These are phyloP conservation scores for Buathra laborator DNA, from an alignment of 2,888 invertebrate genomes.

Conservation along the genomic window DNA sequence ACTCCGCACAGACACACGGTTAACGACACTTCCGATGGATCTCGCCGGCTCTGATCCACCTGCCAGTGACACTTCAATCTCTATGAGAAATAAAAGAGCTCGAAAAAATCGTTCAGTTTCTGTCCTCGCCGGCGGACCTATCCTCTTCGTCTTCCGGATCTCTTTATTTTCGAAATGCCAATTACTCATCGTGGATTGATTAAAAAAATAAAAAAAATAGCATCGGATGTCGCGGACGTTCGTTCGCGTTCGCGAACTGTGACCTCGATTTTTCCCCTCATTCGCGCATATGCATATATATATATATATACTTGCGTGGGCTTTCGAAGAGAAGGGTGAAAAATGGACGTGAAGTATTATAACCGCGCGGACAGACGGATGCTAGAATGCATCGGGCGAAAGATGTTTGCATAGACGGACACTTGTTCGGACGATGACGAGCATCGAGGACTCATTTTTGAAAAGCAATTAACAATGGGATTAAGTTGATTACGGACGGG, in stretches of 20 bases:
- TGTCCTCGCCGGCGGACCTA: neutral
- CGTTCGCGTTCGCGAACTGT: constrained; percentile 16
- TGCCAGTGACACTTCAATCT: constrained; percentile 57
- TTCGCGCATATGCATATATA: constrained; percentile 14
- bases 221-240: constrained; percentile 41
- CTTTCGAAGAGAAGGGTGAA: neutral
- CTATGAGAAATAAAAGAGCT: constrained; percentile 47
- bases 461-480: constrained; percentile 43
- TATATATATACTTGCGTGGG: neutral
- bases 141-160: constrained; percentile 38
- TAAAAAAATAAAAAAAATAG: constrained; percentile 52
- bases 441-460: constrained; percentile 33
- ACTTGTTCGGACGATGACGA: neutral
- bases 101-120: constrained; percentile 4
- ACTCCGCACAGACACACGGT: constrained; percentile 11
- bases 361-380: constrained; percentile 3
- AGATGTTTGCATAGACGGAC: constrained; percentile 10
- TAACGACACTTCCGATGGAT: constrained; percentile 24
- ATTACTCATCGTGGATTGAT: constrained; percentile 64
- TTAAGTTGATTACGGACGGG: neutral
- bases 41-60: constrained; percentile 5
- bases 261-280: constrained; percentile 49
- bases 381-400: constrained; percentile 16
- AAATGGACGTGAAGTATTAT: constrained; percentile 25
- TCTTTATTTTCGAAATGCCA: constrained; percentile 54